Conservation (phyloP, 2,888 invertebrate genomes). For the Ariolimax columbianus region DNA sequence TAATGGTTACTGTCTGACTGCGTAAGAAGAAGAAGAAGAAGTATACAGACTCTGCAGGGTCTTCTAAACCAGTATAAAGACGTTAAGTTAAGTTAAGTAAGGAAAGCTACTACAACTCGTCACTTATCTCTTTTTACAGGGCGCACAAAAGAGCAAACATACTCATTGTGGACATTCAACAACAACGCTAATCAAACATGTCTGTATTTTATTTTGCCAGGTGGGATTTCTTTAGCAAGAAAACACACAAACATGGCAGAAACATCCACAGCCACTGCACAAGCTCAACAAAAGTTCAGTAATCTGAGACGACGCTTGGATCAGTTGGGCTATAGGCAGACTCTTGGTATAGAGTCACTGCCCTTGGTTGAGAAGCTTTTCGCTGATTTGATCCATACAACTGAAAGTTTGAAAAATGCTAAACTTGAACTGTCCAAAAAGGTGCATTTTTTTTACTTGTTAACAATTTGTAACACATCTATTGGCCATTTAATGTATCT, state of each 20-base stretch:
- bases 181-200: no score
- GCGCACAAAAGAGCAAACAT: no score
- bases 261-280: constrained; percentile 59
- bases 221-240: not conserved
- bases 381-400: constrained; percentile 90
- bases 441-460: constrained; percentile 28
- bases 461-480: not conserved
- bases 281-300: constrained; percentile 78
- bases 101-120: no score
- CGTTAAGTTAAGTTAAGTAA: no score
- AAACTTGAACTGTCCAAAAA: constrained; percentile 81
- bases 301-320: constrained; percentile 86
- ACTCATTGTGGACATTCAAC: no score
- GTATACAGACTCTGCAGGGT: no score
- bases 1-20: no score
- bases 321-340: constrained; percentile 89
- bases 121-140: no score
- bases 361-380: constrained; percentile 89
- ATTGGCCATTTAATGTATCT: not conserved
- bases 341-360: constrained; percentile 86
- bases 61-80: no score
- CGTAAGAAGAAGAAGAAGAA: no score
- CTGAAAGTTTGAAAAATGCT: constrained; percentile 90
- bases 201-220: not conserved
- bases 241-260: constrained; percentile 24